These are phyloP conservation scores for Acromyrmex echinatior DNA, from an alignment of 1,140 invertebrate genomes.

Conservation along the genomic window DNA sequence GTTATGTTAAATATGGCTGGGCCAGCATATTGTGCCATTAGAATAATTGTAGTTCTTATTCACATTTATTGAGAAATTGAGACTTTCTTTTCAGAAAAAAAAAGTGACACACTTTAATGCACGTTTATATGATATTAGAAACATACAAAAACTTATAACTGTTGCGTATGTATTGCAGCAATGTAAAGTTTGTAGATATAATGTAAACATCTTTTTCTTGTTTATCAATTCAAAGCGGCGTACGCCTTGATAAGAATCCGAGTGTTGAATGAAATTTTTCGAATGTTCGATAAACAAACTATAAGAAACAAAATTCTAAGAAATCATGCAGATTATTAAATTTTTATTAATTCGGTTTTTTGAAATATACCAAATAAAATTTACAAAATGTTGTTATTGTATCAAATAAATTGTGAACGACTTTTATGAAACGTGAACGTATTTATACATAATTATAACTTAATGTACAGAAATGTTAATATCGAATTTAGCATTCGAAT, in stretches of 20 bases:
- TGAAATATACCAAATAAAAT: not conserved
- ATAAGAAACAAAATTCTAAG: not conserved
- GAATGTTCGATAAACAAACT: not conserved
- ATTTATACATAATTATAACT: not conserved
- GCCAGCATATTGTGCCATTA: not conserved
- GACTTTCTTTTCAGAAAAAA: not conserved
- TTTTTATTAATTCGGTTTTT: not conserved
- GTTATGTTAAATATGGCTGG: not conserved
- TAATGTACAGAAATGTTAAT: not conserved
- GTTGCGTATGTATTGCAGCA: not conserved
- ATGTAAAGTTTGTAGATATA: not conserved
- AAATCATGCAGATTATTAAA: not conserved
- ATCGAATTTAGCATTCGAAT: not conserved
- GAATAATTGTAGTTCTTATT: slow-evolving; percentile 5
- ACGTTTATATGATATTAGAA: not conserved
- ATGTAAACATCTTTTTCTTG: slow-evolving; percentile 13
- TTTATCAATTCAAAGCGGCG: slow-evolving; percentile 37
- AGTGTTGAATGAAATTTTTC: not conserved
- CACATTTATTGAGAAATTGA: not conserved
- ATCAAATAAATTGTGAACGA: not conserved
- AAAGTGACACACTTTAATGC: not conserved
- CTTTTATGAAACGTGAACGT: not conserved
- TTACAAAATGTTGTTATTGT: not conserved
- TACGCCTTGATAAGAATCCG: slow-evolving; percentile 29
- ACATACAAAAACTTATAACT: not conserved